A percentile compares a stretch with the other conserved stretches of the same genome.
phyloP scores from a whole-genome alignment of 2,797 vertebrate genomes.

The Phoeniculus purpureus region DNA sequence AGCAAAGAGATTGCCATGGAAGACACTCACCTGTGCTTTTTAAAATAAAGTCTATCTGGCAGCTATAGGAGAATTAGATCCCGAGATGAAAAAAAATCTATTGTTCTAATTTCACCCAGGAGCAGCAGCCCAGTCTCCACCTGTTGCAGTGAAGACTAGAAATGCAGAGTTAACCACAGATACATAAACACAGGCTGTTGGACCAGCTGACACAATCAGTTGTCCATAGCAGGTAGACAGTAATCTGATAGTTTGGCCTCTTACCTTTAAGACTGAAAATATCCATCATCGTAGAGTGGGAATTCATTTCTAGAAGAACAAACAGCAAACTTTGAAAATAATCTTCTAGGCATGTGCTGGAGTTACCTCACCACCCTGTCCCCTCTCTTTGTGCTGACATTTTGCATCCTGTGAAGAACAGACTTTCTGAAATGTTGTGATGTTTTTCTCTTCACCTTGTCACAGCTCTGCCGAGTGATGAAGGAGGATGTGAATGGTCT shows the following conservation, averaged over 20 bases:
- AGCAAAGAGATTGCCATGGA: neutral
- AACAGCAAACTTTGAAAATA: constrained; percentile 75
- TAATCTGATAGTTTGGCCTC: constrained; percentile 68
- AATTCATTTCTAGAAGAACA: constrained; percentile 71
- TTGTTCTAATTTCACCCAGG: neutral
- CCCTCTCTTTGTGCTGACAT: constrained; percentile 61
- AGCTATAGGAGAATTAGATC: neutral
- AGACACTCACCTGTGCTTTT: neutral
- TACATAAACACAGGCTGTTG: constrained; percentile 31
- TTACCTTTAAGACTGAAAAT: constrained; percentile 61
- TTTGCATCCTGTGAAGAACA: constrained; percentile 72
- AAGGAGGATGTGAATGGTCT: constrained; percentile 62
- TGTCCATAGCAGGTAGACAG: constrained; percentile 43
- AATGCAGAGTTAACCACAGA: neutral
- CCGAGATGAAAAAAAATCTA: neutral
- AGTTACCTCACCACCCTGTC: constrained; percentile 45
- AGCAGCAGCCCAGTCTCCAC: constrained; percentile 1
- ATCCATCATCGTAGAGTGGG: constrained; percentile 68
- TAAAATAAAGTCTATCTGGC: constrained; percentile 5
- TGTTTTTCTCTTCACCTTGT: constrained; percentile 75
- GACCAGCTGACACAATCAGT: neutral
- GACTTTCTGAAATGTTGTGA: constrained; percentile 62
- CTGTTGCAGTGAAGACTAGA: neutral
- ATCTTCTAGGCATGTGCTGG: constrained; percentile 57
- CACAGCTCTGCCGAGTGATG: constrained; percentile 74